Conservation (phyloP, 2,888 invertebrate species). For the Clunio marinus region DNA sequence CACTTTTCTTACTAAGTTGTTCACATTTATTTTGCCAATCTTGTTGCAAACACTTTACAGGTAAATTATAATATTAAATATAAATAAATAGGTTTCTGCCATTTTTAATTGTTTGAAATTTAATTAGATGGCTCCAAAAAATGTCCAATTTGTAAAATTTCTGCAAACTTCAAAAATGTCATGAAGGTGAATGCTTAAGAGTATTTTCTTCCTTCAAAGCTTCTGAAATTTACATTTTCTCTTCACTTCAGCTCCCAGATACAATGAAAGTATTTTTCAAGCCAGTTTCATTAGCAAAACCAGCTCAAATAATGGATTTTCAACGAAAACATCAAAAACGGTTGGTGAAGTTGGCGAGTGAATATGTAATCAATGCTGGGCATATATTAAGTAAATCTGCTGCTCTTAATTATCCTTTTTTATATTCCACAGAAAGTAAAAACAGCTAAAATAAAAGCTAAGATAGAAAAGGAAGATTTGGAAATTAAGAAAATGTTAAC, state of each 20-base stretch:
- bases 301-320: background rate
- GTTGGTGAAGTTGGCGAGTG: background rate
- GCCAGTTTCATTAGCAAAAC: background rate
- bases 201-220: background rate
- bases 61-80: no score
- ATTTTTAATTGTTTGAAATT: no score
- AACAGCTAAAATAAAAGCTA: background rate
- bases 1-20: background rate
- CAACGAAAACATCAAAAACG: background rate
- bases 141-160: background rate
- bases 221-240: background rate
- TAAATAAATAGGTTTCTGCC: no score
- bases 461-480: background rate
- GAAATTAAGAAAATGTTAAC: background rate
- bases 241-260: background rate
- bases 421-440: background rate
- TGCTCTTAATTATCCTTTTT: background rate
- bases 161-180: background rate
- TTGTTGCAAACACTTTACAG: no score
- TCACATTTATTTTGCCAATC: background rate
- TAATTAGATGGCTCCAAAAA: background rate
- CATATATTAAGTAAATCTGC: no score
- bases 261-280: background rate
- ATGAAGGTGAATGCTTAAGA: no score
- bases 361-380: background rate